Percentiles rank a stretch among this genome's conserved stretches.
Conservation (phyloP, 2,888 invertebrate species). For the Ctena decussata region DNA sequence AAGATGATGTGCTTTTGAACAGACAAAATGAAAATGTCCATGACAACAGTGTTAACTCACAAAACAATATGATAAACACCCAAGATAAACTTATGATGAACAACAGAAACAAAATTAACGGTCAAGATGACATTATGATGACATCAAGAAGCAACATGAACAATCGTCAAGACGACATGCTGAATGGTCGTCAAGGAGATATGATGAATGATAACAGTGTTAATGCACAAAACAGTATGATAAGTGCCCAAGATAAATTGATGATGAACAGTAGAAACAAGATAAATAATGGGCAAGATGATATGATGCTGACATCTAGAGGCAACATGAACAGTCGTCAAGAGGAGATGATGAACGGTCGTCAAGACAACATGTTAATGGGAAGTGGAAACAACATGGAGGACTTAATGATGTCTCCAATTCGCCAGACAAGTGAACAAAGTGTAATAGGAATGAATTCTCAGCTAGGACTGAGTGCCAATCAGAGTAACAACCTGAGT, state of each 20-base stretch:
- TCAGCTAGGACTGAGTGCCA: not conserved
- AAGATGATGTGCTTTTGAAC: not conserved
- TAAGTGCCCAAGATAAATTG: not conserved
- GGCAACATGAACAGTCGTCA: not conserved
- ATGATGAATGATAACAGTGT: no score
- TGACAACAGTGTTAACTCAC: not conserved
- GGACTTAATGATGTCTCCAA: not conserved
- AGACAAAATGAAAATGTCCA: not conserved
- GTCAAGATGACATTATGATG: not conserved
- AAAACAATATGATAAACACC: not conserved
- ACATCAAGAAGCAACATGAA: not conserved
- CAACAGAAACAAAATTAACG: not conserved
- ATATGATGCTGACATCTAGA: not conserved
- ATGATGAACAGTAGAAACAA: not conserved
- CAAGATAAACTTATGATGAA: slow-evolving; percentile 1
- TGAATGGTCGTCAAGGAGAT: not conserved
- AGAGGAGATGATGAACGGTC: not conserved
- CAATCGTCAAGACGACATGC: not conserved
- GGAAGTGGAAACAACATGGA: not conserved
- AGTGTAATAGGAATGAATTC: slow-evolving; percentile 2
- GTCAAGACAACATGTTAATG: not conserved
- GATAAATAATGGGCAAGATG: not conserved
- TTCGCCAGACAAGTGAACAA: not conserved
- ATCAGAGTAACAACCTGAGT: not conserved
- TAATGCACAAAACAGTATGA: not conserved